Conservation (phyloP, 2,797 vertebrate species). For the Scolopax rusticola region DNA sequence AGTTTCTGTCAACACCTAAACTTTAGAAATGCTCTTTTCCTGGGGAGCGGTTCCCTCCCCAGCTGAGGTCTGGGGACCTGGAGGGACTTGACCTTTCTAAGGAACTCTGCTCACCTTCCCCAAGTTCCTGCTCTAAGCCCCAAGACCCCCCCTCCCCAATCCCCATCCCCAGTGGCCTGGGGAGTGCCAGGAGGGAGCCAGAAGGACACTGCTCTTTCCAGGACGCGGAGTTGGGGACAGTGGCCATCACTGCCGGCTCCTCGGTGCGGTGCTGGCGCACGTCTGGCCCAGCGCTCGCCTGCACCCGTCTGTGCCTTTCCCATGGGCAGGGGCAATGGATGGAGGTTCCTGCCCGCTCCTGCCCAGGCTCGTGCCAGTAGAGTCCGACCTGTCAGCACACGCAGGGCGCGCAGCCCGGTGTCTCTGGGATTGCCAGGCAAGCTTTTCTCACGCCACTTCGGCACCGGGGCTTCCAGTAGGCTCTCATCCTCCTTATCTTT, state of each 20-base stretch:
- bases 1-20: background rate
- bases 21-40: fast-evolving
- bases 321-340: background rate
- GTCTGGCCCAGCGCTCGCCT: background rate
- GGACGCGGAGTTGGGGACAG: fast-evolving
- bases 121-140: background rate
- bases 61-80: background rate
- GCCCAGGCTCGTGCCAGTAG: fast-evolving
- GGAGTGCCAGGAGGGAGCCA: background rate
- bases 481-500: constrained; percentile 45
- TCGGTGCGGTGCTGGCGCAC: no score
- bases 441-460: constrained; percentile 16
- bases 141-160: no score
- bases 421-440: background rate
- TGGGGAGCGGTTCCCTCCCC: background rate
- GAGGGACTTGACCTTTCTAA: background rate
- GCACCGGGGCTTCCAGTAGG: background rate
- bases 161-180: background rate
- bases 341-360: background rate
- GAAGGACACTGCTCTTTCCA: fast-evolving
- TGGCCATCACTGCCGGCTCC: no score
- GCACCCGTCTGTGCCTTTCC: background rate
- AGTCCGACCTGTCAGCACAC: background rate
- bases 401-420: fast-evolving
- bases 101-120: background rate